These are phyloP conservation scores for Lasiurus cinereus DNA, from an alignment of 2,113 vertebrate species.

Conservation along the genomic window DNA sequence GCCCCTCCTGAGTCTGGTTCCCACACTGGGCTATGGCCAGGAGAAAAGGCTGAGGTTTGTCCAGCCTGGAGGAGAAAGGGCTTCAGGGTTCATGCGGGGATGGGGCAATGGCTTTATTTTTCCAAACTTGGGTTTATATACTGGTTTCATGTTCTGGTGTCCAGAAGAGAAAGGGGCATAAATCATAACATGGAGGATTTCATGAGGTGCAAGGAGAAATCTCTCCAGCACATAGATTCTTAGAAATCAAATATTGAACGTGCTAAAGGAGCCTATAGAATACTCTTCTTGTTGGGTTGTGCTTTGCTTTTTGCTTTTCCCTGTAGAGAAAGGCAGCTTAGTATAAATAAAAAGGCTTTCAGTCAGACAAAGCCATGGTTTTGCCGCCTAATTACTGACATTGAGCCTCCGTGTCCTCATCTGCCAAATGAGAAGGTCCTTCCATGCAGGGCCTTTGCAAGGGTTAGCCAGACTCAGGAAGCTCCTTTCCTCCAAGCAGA, in stretches of 20 bases:
- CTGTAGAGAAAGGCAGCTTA: background rate
- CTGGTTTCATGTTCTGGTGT: background rate
- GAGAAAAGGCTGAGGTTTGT: background rate
- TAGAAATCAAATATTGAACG: background rate
- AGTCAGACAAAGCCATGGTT: background rate
- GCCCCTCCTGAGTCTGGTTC: slow-evolving; percentile 1
- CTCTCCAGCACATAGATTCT: background rate
- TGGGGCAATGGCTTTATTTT: slow-evolving; percentile 8
- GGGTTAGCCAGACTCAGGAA: background rate
- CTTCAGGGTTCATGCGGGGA: background rate
- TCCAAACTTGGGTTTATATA: background rate
- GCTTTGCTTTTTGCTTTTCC: slow-evolving; percentile 14
- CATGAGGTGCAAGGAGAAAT: background rate
- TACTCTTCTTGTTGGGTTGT: background rate
- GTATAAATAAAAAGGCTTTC: background rate
- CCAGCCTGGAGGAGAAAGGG: slow-evolving; percentile 31
- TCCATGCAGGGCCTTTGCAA: background rate
- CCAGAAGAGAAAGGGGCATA: slow-evolving; percentile 2
- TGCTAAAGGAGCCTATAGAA: background rate
- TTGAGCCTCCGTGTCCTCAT: background rate
- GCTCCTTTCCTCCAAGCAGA: background rate
- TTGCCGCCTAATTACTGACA: background rate
- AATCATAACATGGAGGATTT: slow-evolving; percentile 35
- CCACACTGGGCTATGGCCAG: background rate
- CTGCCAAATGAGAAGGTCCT: background rate